Conservation (phyloP, 1,140 invertebrate genomes). For the Pinna nobilis region DNA sequence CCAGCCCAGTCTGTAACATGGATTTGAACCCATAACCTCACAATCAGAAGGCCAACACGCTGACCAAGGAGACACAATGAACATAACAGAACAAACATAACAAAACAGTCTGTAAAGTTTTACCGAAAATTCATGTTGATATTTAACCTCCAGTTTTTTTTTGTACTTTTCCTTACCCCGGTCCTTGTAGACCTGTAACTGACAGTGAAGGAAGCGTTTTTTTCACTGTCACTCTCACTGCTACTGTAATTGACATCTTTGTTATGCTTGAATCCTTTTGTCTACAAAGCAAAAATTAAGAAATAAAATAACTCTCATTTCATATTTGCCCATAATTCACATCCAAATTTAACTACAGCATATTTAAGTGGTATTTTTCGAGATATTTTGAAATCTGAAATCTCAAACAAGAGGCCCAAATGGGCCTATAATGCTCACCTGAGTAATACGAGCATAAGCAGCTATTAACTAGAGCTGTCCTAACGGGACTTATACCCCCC, state of each 20-base stretch:
- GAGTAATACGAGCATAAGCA: no score
- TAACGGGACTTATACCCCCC: no score
- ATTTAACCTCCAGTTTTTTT: no score
- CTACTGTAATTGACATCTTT: conserved; percentile 42
- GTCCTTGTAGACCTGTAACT: conserved; percentile 60
- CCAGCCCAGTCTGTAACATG: not conserved
- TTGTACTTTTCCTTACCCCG: no score
- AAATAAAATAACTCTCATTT: not conserved
- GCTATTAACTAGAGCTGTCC: no score
- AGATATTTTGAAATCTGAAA: no score
- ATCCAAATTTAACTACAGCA: not conserved
- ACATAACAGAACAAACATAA: not conserved
- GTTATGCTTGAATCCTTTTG: conserved; percentile 50
- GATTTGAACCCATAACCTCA: no score
- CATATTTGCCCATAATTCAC: not conserved
- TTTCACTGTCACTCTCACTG: conserved; percentile 50
- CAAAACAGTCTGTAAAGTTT: not conserved
- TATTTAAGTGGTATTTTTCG: no score
- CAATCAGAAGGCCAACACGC: no score
- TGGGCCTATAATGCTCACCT: no score
- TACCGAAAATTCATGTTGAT: not conserved
- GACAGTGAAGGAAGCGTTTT: conserved; percentile 39
- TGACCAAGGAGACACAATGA: not conserved
- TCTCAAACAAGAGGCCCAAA: no score
- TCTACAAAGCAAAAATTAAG: conserved; percentile 43